phyloP scores from a whole-genome alignment of 2,113 vertebrate genomes.

The Larimichthys crocea region DNA sequence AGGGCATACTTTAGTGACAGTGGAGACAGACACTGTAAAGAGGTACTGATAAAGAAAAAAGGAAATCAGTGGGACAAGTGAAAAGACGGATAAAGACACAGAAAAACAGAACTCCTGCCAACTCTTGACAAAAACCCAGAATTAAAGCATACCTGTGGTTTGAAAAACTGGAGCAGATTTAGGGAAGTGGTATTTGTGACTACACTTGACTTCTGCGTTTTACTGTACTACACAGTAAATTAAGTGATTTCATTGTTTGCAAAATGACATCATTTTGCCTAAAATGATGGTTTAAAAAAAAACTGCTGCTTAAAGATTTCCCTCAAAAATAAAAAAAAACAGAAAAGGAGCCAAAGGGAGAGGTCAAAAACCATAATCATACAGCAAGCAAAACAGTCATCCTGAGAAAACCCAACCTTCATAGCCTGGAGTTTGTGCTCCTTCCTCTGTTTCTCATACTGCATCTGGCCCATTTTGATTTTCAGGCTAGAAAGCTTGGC shows the following conservation, averaged over 20 bases:
- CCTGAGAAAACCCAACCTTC: constrained; percentile 89
- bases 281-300: not conserved
- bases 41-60: constrained; percentile 8
- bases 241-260: not conserved
- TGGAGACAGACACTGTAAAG: not conserved
- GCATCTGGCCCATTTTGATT: constrained; percentile 99
- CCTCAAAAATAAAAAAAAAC: constrained; percentile 18
- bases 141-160: constrained; percentile 70
- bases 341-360: constrained; percentile 60
- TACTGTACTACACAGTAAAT: constrained; percentile 6
- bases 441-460: constrained; percentile 98
- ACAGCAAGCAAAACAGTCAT: constrained; percentile 70
- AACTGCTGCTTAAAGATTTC: constrained; percentile 13
- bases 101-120: constrained; percentile 32
- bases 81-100: constrained; percentile 13
- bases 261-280: constrained; percentile 27
- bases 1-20: constrained; percentile 18
- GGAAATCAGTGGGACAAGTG: constrained; percentile 23
- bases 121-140: constrained; percentile 13
- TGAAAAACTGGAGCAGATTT: constrained; percentile 37
- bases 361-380: constrained; percentile 75
- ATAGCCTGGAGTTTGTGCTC: constrained; percentile 92
- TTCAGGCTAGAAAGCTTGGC: constrained; percentile 99
- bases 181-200: constrained; percentile 29
- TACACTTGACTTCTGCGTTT: constrained; percentile 28